phyloP scores from a whole-genome alignment of 2,113 vertebrate species.

The Phylloscopus whistleri region DNA sequence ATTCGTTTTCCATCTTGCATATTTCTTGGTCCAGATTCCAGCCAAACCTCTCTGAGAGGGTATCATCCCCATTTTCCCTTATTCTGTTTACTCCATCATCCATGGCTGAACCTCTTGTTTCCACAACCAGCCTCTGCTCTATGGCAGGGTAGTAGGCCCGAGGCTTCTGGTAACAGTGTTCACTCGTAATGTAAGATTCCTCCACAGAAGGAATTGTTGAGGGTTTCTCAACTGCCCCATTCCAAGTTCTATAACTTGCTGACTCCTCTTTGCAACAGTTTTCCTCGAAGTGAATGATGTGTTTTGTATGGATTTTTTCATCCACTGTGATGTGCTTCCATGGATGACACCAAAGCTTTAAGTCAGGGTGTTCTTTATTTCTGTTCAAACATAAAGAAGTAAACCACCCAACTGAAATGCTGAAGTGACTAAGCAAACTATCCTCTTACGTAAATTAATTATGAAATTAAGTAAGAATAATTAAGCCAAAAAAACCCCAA shows the following conservation, averaged over 20 bases:
- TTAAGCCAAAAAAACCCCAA: background rate
- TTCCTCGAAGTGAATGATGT: slow-evolving; percentile 68
- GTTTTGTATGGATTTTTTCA: slow-evolving; percentile 73
- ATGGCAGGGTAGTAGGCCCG: slow-evolving; percentile 89
- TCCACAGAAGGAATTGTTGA: slow-evolving; percentile 77
- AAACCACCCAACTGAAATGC: background rate
- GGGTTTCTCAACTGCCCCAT: slow-evolving; percentile 71
- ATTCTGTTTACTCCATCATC: slow-evolving; percentile 85
- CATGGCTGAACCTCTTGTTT: slow-evolving; percentile 85
- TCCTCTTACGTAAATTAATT: background rate
- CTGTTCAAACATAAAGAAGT: slow-evolving; percentile 65
- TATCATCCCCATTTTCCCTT: slow-evolving; percentile 79
- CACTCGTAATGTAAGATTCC: slow-evolving; percentile 94
- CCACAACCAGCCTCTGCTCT: slow-evolving; percentile 91
- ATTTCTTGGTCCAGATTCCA: slow-evolving; percentile 81
- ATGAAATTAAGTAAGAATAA: background rate
- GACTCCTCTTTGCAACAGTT: slow-evolving; percentile 73
- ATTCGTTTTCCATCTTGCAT: slow-evolving; percentile 70
- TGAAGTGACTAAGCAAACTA: background rate
- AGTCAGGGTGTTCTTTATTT: slow-evolving; percentile 87
- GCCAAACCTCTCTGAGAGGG: slow-evolving; percentile 79
- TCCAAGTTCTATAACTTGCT: slow-evolving; percentile 75
- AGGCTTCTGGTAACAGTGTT: slow-evolving; percentile 98
- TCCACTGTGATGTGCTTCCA: slow-evolving; percentile 80
- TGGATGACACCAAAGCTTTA: slow-evolving; percentile 92